Percentiles rank a stretch among this genome's conserved stretches.
Evolutionary conservation across 2,888 invertebrate species (phyloP).

Genomic region (Pseudococcus jackbeardsleyi): DNA sequence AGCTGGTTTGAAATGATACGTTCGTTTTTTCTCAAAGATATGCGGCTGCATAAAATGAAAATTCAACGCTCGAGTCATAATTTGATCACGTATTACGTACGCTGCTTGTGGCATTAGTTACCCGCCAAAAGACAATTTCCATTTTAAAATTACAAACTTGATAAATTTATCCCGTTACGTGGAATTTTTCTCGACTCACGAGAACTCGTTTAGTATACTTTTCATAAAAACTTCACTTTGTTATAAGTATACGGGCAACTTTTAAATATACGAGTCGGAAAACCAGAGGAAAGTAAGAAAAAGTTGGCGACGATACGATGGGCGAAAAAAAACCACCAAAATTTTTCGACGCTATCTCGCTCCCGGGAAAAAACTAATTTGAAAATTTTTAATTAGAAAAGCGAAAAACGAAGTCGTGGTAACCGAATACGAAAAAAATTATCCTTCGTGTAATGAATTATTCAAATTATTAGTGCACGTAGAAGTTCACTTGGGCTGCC

Average conservation of each 20-base stretch:
- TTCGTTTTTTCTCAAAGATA: not conserved
- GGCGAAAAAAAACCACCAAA: not conserved
- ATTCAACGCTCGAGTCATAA: not conserved
- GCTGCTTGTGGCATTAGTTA: not conserved
- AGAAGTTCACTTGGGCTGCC: not conserved
- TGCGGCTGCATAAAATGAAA: not conserved
- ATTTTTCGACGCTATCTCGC: not conserved
- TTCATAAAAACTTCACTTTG: not conserved
- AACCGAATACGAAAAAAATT: not conserved
- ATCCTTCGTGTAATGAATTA: constrained; percentile 35
- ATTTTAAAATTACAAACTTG: constrained; percentile 4
- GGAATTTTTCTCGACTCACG: constrained; percentile 11
- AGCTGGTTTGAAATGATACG: not conserved
- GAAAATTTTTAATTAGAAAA: constrained; percentile 26
- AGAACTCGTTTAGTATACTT: constrained; percentile 20
- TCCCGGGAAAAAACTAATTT: not conserved
- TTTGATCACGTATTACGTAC: not conserved
- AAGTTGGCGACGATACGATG: not conserved
- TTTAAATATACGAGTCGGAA: not conserved
- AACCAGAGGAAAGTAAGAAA: not conserved
- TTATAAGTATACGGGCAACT: not conserved
- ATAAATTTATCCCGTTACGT: not conserved
- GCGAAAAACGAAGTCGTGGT: not conserved
- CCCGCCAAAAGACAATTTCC: not conserved
- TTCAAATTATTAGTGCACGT: not conserved